Base-by-base conservation (phyloP, 2,113 vertebrate species). In the Cyprinodon variegatus region DNA sequence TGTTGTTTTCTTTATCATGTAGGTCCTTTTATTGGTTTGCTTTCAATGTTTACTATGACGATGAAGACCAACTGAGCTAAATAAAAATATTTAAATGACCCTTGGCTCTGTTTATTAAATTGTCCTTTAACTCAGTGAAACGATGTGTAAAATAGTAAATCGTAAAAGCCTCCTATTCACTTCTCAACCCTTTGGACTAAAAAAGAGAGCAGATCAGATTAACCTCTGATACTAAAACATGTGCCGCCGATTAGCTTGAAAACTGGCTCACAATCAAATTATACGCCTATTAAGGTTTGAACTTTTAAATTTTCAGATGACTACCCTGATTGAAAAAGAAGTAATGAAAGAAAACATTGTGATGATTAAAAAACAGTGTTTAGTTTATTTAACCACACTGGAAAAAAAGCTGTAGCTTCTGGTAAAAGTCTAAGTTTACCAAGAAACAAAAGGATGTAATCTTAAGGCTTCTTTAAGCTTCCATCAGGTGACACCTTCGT, bases 241-340 rank as follows among this genome's bases (percentile, higher is more conserved):
- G 45, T 57, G 57, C 65, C 37, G 76, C 60, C 79, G 76, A 90
- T 82, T 83, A 81, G 41, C 75, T 83, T 50, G 38, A 67, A 72
- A 77, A 66, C 4, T 3, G 10, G 15, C 79, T 66, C 46, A 64
- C 13, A 13, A 13, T 6, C 60, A 60, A 60, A 60, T 22, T 2
- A 29, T 29, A 22, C 11, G 22, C 10, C 12, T 10, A 20, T n/a
- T 60, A 29, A 60, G 7, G 10, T 22, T 29, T 59, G 53, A 60
- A 60, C n/a, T 9, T 17, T 59, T 4, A 59, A 0, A 10, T 45
- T 7, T 45, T 11, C 9, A 2, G 9, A 59, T 17, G 17, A n/a
- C 4, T 37, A 14, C 61, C 15, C 61, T 38, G 1, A 13, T 17
- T 62, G 1, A 41, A 41, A 41, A 41, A 57, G 10, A 57, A 57